Base-by-base conservation (phyloP, 1,140 invertebrate species). In the Trissolcus basalis region DNA sequence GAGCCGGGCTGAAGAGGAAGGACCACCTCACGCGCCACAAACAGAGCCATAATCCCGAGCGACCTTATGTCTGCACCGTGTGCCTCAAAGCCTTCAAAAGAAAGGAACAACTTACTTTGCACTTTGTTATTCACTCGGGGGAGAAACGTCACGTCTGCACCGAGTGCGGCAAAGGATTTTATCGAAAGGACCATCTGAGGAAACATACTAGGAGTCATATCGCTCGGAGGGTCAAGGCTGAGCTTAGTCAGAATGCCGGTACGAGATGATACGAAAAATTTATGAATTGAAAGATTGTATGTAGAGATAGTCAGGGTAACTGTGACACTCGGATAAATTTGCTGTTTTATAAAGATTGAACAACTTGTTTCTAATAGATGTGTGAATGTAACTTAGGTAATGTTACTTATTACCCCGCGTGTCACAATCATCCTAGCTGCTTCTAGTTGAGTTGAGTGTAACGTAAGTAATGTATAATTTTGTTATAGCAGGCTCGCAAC, bases 81-180 rank as follows among this genome's bases (percentile, higher is more conserved):
- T 96, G 94, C 82, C 89, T 95, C 33, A 95, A 95, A 83, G 94
- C 94, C 1, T 96, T 95, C 85, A 95, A 95, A 81, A 90, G 94
- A 48, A 95, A 95, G 88, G 94, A 96, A 85, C 94, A 95, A 74
- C 89, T 96, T 3, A 94, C 94, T 0, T 84, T 95, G 73, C 94
- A 96, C 87, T 94, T 94, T 85, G 93, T 95, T 43, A 95, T 95
- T 78, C 94, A 96, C 84, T 94, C 94, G 0, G 94, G 94, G 1
- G 94, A 96, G 82, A 96, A 96, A 82, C 88, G 93, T 32, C 95
- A 96, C 79, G 90, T 95, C 6, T 96, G 95, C 85, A 92, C 93
- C 27, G 94, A 96, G 79, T 96, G 95, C 79, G 93, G 94, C 44
- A 96, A 96, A 87, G 94, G 93, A 85, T 90, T 92, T 63, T 91